Evolutionary conservation across 2,888 invertebrate genomes (phyloP).

Genomic region (Lomographa bimaculata): DNA sequence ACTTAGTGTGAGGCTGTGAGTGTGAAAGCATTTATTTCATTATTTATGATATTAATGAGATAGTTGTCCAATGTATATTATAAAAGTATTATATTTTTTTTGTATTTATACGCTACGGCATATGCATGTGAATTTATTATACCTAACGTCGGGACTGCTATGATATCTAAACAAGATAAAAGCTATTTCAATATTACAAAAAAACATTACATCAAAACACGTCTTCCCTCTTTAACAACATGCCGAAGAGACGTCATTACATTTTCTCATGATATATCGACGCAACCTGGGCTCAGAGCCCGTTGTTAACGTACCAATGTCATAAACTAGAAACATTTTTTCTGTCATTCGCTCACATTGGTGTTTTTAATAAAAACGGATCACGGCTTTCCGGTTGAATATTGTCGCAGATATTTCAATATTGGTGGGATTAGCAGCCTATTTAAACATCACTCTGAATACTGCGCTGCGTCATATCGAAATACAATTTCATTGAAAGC

Average conservation of each 20-base stretch:
- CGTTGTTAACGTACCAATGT: slow-evolving; percentile 26
- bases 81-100: no score
- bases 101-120: no score
- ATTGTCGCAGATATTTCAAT: slow-evolving; percentile 83
- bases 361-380: slow-evolving; percentile 81
- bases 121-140: no score
- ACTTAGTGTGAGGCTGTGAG: no score
- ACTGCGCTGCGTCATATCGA: slow-evolving; percentile 68
- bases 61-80: no score
- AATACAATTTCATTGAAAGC: slow-evolving; percentile 75
- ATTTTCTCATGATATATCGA: slow-evolving; percentile 24
- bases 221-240: slow-evolving; percentile 19
- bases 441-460: slow-evolving; percentile 78
- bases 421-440: slow-evolving; percentile 81
- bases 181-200: neutral
- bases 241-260: slow-evolving; percentile 12
- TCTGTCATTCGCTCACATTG: slow-evolving; percentile 57
- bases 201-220: slow-evolving; percentile 15
- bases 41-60: no score
- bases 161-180: neutral
- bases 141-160: no score
- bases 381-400: slow-evolving; percentile 71
- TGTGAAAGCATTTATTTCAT: no score
- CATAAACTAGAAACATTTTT: slow-evolving; percentile 49
- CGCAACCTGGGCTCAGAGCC: slow-evolving; percentile 11